A percentile compares a stretch with the other conserved stretches of the same genome.
Evolutionary conservation across 2,888 invertebrate genomes (phyloP).

Genomic region (Hydrotaea cyrtoneurina): DNA sequence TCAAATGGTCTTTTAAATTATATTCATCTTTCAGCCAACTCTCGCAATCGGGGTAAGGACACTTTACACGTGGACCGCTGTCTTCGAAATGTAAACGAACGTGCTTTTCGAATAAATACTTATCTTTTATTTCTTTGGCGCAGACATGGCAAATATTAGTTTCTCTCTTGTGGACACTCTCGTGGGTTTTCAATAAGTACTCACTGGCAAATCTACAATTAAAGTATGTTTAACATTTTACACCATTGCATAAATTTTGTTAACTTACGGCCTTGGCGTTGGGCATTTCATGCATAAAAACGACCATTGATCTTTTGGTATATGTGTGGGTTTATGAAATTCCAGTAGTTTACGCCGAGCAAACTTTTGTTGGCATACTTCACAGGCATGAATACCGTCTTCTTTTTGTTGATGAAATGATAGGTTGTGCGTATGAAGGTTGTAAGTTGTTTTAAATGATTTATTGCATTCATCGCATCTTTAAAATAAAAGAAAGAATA

Average conservation of each 20-base stretch:
- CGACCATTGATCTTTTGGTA: conserved; percentile 73
- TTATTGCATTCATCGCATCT: conserved; percentile 78
- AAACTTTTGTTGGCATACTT: conserved; percentile 77
- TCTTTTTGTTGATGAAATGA: conserved; percentile 77
- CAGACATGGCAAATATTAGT: conserved; percentile 79
- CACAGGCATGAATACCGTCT: conserved; percentile 76
- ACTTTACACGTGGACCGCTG: conserved; percentile 77
- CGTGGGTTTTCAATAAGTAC: conserved; percentile 75
- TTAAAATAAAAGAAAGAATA: conserved; percentile 8
- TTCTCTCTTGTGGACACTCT: conserved; percentile 75
- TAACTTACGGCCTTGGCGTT: conserved; percentile 72
- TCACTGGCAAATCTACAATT: conserved; percentile 76
- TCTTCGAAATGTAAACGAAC: conserved; percentile 77
- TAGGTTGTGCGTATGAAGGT: conserved; percentile 77
- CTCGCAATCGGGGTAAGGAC: conserved; percentile 78
- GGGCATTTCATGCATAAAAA: conserved; percentile 75
- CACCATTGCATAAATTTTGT: background rate
- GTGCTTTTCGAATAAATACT: conserved; percentile 78
- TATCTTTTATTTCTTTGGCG: conserved; percentile 78
- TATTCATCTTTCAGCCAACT: conserved; percentile 79
- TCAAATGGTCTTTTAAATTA: conserved; percentile 77
- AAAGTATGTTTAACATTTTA: background rate
- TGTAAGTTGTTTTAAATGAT: conserved; percentile 76
- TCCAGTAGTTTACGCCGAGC: conserved; percentile 76
- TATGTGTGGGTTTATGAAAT: conserved; percentile 77